Conservation (phyloP, 2,888 invertebrate species). For the Drosophila melanocephala region DNA sequence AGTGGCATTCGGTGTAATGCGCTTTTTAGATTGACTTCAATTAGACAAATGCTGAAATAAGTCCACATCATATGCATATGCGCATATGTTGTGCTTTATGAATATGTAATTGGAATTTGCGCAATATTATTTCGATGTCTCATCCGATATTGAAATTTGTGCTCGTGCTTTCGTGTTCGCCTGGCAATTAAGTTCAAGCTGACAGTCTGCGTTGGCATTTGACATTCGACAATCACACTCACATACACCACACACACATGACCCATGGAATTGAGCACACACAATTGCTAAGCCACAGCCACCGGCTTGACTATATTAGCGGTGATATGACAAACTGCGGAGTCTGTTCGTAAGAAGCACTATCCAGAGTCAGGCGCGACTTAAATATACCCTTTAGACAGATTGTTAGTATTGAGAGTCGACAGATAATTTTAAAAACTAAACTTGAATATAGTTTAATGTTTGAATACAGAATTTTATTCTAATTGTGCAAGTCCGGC, state of each 20-base stretch:
- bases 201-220: slow-evolving; percentile 53
- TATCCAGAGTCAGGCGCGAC: neutral
- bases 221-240: slow-evolving; percentile 47
- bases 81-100: neutral
- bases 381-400: slow-evolving; percentile 7
- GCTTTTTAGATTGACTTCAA: slow-evolving; percentile 58
- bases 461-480: neutral
- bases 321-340: slow-evolving; percentile 72
- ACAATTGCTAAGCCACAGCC: slow-evolving; percentile 54
- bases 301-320: slow-evolving; percentile 63
- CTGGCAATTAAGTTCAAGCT: slow-evolving; percentile 69
- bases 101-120: slow-evolving; percentile 56
- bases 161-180: slow-evolving; percentile 52
- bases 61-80: slow-evolving; percentile 3
- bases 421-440: neutral
- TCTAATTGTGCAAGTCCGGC: neutral
- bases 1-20: slow-evolving; percentile 31
- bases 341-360: slow-evolving; percentile 27
- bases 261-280: slow-evolving; percentile 1
- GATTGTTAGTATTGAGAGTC: neutral
- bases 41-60: slow-evolving; percentile 48
- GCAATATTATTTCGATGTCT: slow-evolving; percentile 57
- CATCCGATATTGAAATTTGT: slow-evolving; percentile 60
- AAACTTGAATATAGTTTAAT: neutral
- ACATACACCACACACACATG: slow-evolving; percentile 9